Evolutionary conservation across 2,797 vertebrate genomes (phyloP), one percentile per base, ranked within the genome.

Genomic region (Cirrhinus mrigala): DNA sequence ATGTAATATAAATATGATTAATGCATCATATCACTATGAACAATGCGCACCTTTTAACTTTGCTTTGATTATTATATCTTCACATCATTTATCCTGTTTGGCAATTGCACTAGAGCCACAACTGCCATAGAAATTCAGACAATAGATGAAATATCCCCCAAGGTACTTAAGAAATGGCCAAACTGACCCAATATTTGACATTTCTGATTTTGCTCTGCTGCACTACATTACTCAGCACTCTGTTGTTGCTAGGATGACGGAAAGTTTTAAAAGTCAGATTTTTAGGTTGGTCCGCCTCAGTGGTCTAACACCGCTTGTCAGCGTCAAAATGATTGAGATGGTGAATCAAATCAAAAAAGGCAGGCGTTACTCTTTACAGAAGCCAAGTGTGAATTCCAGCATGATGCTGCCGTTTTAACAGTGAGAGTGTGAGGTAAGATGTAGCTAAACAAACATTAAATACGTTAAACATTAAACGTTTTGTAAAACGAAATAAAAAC

Each of bases 1-100:
- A 46, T 18, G 37, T 27, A 37, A 24, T 70, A 54, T 76, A 66
- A 68, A 77, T 68, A 77, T 44, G 33, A 83, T 64, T 18, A 52
- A 83, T 64, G 48, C 14, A 18, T 37, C 27, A 48, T 60, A 60
- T 46, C 37, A n/a, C 18, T 46, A 73, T 50, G 11, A 83, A 64
- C 22, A 64, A 52, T 82, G 56, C 24, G 14, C n/a, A 27, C 22
- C 40, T 60, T 60, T 24, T 18, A 60, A 78, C 22, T 78, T 44
- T 78, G 4, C 33, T 40, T 58, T 40, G 3, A 18, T 60, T 44
- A 78, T 44, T 78, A 3, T 10, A 46, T 78, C n/a, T 60, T 76
- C 11, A 56, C 29, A 56, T 27, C 1, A 11, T 22, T 75, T 75
- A 1, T 74, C 11, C 20, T 15, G 9, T 52, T 52, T 74, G 37